phyloP scores from a whole-genome alignment of 2,888 invertebrate species.

The Eupithecia tripunctaria region DNA sequence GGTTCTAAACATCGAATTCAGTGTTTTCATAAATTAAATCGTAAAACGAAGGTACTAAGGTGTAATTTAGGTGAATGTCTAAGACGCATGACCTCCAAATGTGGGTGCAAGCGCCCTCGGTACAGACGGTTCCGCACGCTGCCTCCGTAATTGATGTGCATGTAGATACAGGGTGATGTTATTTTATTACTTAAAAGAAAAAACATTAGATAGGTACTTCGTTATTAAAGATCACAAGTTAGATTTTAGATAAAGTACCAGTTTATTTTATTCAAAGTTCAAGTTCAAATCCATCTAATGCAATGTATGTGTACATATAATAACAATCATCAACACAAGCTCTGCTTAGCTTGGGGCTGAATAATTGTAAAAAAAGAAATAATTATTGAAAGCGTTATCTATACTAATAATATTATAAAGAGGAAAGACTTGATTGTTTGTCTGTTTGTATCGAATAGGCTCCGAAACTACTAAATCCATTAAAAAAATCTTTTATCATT shows the following conservation, averaged over 20 bases:
- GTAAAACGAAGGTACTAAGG: conserved; percentile 6
- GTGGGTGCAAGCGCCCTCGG: conserved; percentile 59
- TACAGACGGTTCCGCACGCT: conserved; percentile 74
- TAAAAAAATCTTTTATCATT: too few relatives aligned
- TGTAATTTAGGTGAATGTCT: conserved; percentile 19
- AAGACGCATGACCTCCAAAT: conserved; percentile 70
- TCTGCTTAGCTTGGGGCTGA: too few relatives aligned
- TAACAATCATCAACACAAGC: too few relatives aligned
- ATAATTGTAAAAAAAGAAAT: too few relatives aligned
- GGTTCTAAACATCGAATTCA: background rate
- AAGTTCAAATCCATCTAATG: too few relatives aligned
- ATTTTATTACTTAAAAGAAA: conserved; percentile 1
- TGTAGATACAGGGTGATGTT: conserved; percentile 61
- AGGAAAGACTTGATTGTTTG: too few relatives aligned
- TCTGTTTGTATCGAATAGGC: too few relatives aligned
- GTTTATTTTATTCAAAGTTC: too few relatives aligned
- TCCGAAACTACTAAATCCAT: too few relatives aligned
- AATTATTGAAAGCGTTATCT: too few relatives aligned
- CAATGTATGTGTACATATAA: too few relatives aligned
- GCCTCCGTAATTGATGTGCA: conserved; percentile 83
- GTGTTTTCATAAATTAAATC: background rate
- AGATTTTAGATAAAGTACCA: background rate
- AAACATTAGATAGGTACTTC: background rate
- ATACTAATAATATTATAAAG: too few relatives aligned
- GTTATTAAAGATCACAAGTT: background rate